Percentiles rank a stretch among this genome's conserved stretches.
phyloP scores from a whole-genome alignment of 2,113 vertebrate species.

The Bubalus kerabau region DNA sequence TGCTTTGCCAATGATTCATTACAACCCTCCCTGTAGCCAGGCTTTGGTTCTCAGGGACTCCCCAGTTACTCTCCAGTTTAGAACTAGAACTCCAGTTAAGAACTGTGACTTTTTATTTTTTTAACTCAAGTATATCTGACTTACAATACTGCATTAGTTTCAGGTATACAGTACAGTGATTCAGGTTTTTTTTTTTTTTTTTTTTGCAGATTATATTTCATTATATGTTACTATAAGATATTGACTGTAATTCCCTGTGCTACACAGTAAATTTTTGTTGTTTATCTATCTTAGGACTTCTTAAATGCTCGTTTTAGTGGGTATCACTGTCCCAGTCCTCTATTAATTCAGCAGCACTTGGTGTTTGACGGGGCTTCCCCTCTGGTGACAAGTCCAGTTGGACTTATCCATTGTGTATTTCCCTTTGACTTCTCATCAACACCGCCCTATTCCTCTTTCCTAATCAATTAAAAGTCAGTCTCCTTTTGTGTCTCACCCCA shows the following conservation, averaged over 20 bases:
- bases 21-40: neutral
- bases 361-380: neutral
- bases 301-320: neutral
- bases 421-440: neutral
- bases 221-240: neutral
- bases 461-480: neutral
- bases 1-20: neutral
- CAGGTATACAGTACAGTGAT: neutral
- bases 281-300: neutral
- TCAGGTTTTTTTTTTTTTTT: neutral
- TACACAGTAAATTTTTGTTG: neutral
- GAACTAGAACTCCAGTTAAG: neutral
- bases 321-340: neutral
- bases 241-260: neutral
- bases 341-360: neutral
- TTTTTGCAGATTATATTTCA: neutral
- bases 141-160: neutral
- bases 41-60: neutral
- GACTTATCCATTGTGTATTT: neutral
- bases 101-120: neutral
- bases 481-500: neutral
- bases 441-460: rapidly evolving
- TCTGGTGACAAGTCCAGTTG: neutral
- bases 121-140: neutral
- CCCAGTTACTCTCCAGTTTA: neutral